Base-by-base conservation (phyloP, 2,888 invertebrate species). In the Lypha dubia region DNA sequence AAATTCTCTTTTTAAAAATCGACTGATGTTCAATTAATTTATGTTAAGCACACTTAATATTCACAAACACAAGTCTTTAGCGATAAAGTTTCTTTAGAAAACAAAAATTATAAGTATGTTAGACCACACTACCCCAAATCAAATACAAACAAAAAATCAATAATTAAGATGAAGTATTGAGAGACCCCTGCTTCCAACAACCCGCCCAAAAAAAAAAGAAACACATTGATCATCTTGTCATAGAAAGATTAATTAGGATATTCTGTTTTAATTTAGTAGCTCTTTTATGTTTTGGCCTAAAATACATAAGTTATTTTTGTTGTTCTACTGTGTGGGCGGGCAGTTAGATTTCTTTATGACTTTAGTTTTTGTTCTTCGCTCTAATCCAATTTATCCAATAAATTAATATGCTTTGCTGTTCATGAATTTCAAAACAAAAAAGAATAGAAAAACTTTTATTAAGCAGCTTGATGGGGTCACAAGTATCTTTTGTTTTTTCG, bases 231-330 rank as follows among this genome's bases (percentile, higher is more conserved):
- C 44, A 44, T 44, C 15, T 44, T 44, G 44, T n/a, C 44, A 44
- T 44, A n/a, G 44, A 17, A 44, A n/a, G n/a, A 44, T 44, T 44
- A 44, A 44, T 44, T 44, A 13, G 13, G n/a, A 44, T n/a, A 6
- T 44, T 4, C n/a, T 60, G 49, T 73, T 76, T 67, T 77, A 82
- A 82, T 82, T 82, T 77, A 77, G 44, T 83, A 53, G 44, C 67
- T 17, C 13, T 56, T 41, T 63, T 63, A 24, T 22, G 11, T 41
- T n/a, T 70, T n/a, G 24, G 56, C 28, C 17, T 58, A 20, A 15
- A 6, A 6, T 13, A 6, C n/a, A 8, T 51, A 13, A 41, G 6
- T 49, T 20, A 46, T 28, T 41, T 56, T 32, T n/a, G 62, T 28
- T 17, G 62, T 28, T 17, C 20, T 24, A 35, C 41, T 35, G 49